A percentile compares a stretch with the other conserved stretches of the same genome.
Evolutionary conservation across 2,113 vertebrate species (phyloP).

Genomic region (Ia io): DNA sequence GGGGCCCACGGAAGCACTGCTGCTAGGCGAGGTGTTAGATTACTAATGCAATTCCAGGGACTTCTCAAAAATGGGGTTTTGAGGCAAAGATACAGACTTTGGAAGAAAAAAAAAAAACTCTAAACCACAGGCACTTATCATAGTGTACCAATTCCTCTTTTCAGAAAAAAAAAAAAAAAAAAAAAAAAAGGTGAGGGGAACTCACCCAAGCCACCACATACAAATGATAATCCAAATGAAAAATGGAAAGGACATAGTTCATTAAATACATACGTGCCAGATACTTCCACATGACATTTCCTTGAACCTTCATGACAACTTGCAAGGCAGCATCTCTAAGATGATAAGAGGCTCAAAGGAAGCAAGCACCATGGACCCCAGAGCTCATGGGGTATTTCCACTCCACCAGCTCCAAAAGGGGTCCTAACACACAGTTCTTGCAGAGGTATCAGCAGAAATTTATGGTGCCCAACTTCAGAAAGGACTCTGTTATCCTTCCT

Average conservation of each 20-base stretch:
- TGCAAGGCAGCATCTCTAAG: background rate
- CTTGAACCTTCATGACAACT: background rate
- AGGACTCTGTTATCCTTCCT: background rate
- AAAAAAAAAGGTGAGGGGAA: background rate
- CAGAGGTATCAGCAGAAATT: background rate
- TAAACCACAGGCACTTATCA: background rate
- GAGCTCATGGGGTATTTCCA: background rate
- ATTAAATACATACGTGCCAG: background rate
- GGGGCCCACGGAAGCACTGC: background rate
- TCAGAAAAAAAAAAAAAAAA: no score
- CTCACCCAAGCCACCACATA: background rate
- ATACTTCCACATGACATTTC: background rate
- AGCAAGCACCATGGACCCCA: background rate
- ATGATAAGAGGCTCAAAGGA: background rate
- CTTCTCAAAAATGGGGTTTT: slow-evolving; percentile 3
- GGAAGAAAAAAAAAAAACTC: background rate
- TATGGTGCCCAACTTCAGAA: background rate
- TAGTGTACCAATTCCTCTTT: background rate
- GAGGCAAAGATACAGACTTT: background rate
- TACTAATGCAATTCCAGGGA: background rate
- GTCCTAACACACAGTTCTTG: background rate
- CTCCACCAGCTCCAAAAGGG: background rate
- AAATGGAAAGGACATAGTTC: background rate
- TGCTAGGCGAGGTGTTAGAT: background rate
- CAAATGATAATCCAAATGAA: background rate